phyloP scores from a whole-genome alignment of 2,888 invertebrate genomes.

The Acleris emargana region DNA sequence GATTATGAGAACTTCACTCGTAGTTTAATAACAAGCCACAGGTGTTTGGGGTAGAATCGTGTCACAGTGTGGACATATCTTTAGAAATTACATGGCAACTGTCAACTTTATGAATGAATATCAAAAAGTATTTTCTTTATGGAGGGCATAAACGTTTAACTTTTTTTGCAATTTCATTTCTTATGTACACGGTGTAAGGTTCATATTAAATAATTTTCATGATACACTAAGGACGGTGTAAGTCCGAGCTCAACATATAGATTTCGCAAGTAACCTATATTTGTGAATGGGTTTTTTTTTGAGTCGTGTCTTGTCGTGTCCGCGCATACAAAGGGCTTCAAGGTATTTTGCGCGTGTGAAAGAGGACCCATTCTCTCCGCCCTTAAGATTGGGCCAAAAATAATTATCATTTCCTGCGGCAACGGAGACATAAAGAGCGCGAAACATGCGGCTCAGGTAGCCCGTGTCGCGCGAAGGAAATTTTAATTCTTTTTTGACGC shows the following conservation, averaged over 20 bases:
- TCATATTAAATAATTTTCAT: not conserved
- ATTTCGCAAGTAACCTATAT: conserved; percentile 79
- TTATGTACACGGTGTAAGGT: not conserved
- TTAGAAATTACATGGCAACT: conserved; percentile 32
- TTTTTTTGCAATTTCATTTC: not conserved
- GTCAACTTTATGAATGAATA: conserved; percentile 45
- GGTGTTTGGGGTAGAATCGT: conserved; percentile 21
- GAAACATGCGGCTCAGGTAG: conserved; percentile 51
- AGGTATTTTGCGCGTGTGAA: conserved; percentile 81
- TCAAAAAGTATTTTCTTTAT: conserved; percentile 20
- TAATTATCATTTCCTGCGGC: conserved; percentile 85
- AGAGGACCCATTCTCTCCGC: conserved; percentile 74
- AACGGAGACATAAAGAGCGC: conserved; percentile 55
- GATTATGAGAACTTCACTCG: not conserved
- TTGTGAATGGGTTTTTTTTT: conserved; percentile 80
- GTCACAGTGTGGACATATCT: conserved; percentile 20
- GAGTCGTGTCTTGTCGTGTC: conserved; percentile 59
- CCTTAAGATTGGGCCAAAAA: conserved; percentile 75
- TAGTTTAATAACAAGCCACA: conserved; percentile 12
- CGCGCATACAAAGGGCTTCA: conserved; percentile 69
- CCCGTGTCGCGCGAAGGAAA: conserved; percentile 51
- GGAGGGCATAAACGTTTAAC: conserved; percentile 5
- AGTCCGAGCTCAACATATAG: conserved; percentile 41
- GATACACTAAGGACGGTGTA: conserved; percentile 8
- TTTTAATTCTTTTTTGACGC: conserved; percentile 53